Evolutionary conservation across 2,113 vertebrate species (phyloP), one percentile per base, ranked within the genome.

Genomic region (Sterna hirundo): DNA sequence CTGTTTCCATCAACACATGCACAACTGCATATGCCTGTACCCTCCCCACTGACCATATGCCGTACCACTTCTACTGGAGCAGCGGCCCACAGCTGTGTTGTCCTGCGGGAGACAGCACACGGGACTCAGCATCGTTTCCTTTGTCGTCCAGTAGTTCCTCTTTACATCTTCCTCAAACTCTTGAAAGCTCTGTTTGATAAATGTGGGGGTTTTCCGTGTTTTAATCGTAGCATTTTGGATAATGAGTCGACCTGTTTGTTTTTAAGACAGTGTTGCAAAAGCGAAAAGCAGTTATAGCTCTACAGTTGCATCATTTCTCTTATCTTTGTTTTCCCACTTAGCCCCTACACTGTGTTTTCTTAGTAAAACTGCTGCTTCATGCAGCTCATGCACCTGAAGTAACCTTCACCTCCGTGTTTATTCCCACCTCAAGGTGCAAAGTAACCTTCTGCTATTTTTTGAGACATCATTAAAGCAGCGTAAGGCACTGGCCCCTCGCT

Each of bases 31-130:
- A 1, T 10, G 6, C 29, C 51, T 5, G 10, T 40, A 22, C 29
- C 8, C n/a, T 47, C 21, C 66, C 21, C 54, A 2, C 44, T 30
- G 51, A 26, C 58, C 4, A 0, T 29, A 5, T 21, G 29, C 84
- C 20, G 1, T 36, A 9, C 38, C 29, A 4, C 20, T 65, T 34
- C 32, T 30, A 0, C 0, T 0, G 9, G 12, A 40, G 27, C 5
- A 21, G 27, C 36, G 25, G 46, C 19, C 32, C 5, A 2, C 6
- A 11, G 3, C 23, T 22, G 13, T 20, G 34, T 30, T 69, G 47
- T 75, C 61, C 61, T 64, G 1, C 36, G 44, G 52, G 44, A 54
- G 62, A 36, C 23, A 18, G 17, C 1, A 1, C 46, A 4, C 61
- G n/a, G 46, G 32, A 5, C 70, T 44, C 47, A 23, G 6, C 5